Percentiles rank a stretch among this genome's conserved stretches.
Conservation (phyloP, 2,888 invertebrate species). For the Campoplex capitator region DNA sequence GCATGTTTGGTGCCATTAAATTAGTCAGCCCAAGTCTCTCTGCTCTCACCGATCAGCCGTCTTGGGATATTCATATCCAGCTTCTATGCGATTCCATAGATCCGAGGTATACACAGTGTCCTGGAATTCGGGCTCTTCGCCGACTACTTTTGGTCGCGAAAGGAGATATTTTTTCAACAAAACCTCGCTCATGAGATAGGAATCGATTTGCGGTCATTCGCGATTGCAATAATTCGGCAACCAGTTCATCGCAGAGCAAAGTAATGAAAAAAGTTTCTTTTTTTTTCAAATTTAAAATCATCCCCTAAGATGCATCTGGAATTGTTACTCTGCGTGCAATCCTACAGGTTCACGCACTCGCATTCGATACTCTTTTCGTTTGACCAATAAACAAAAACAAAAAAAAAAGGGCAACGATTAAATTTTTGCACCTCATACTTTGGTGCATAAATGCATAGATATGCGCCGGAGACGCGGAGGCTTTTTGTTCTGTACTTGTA, state of each 20-base stretch:
- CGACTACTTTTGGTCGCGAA: too few relatives aligned
- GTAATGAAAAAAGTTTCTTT: background rate
- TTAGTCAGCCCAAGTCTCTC: conserved; percentile 70
- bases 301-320: background rate
- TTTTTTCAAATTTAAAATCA: background rate
- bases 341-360: too few relatives aligned
- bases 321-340: background rate
- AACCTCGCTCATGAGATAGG: background rate
- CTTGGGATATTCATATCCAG: conserved; percentile 54
- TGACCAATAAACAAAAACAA: background rate
- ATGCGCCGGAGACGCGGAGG: background rate
- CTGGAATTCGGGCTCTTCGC: background rate
- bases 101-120: background rate
- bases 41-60: conserved; percentile 48
- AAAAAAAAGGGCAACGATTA: background rate
- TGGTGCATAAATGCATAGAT: background rate
- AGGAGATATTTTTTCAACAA: too few relatives aligned
- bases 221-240: background rate
- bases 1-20: conserved; percentile 77
- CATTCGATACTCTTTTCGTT: background rate
- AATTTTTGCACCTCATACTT: background rate
- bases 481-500: background rate
- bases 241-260: background rate
- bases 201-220: background rate
- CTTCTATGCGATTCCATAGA: background rate